Conservation (phyloP, 2,888 invertebrate genomes). For the Byasa hedistus region DNA sequence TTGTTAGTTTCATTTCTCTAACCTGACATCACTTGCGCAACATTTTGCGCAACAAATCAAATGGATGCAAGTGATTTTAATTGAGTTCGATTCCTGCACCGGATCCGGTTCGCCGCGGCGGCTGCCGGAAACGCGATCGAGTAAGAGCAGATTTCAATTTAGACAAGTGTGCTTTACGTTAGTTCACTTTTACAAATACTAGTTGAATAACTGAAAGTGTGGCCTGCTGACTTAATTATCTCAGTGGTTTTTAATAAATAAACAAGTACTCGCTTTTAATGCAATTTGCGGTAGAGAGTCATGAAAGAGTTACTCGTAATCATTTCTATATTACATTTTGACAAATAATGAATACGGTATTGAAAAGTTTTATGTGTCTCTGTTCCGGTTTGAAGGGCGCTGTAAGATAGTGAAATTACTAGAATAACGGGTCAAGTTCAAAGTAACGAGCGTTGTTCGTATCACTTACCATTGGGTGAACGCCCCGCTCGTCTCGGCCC, state of each 20-base stretch:
- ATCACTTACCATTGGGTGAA: too few relatives aligned
- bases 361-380: too few relatives aligned
- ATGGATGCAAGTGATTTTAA: conserved; percentile 4
- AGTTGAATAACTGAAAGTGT: neutral
- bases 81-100: neutral
- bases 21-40: neutral
- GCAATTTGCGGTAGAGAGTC: too few relatives aligned
- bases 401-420: too few relatives aligned
- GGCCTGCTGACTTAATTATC: neutral
- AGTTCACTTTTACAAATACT: neutral
- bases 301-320: neutral
- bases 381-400: too few relatives aligned
- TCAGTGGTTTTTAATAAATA: neutral
- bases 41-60: conserved; percentile 5
- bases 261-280: neutral
- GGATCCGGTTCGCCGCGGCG: conserved; percentile 3
- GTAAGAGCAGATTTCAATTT: conserved; percentile 14
- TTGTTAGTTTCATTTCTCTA: neutral
- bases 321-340: too few relatives aligned
- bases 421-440: too few relatives aligned
- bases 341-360: too few relatives aligned
- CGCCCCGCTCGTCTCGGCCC: too few relatives aligned
- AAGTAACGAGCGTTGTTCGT: too few relatives aligned
- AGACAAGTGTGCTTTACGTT: conserved; percentile 7
- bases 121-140: neutral